Conservation (phyloP, 2,797 vertebrate species). For the Sebastes iracundus region DNA sequence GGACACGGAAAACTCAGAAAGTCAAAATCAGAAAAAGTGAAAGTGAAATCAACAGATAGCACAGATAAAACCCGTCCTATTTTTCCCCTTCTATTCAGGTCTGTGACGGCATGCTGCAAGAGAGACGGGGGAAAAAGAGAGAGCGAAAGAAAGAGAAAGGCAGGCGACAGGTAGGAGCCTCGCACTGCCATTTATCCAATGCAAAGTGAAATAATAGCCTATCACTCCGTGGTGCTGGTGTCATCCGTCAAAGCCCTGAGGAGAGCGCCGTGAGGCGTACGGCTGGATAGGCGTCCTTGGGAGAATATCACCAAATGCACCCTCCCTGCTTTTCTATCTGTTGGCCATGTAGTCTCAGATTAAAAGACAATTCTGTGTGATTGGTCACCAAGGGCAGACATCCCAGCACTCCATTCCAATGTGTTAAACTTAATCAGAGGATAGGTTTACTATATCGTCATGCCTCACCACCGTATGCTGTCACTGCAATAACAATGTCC, state of each 20-base stretch:
- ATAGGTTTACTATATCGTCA: conserved; percentile 32
- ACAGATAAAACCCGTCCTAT: conserved; percentile 33
- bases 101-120: conserved; percentile 16
- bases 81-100: conserved; percentile 31
- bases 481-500: conserved; percentile 17
- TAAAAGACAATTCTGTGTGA: conserved; percentile 70
- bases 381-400: conserved; percentile 65
- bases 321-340: conserved; percentile 11
- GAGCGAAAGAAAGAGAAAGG: conserved; percentile 44
- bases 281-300: conserved; percentile 75
- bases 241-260: conserved; percentile 83
- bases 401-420: conserved; percentile 15
- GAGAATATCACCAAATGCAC: conserved; percentile 56
- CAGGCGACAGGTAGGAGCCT: conserved; percentile 69
- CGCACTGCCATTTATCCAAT: conserved; percentile 82
- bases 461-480: not conserved
- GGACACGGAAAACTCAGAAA: conserved; percentile 9
- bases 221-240: conserved; percentile 77
- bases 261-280: conserved; percentile 57
- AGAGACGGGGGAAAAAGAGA: conserved; percentile 4
- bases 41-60: conserved; percentile 53
- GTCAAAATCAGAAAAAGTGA: conserved; percentile 28
- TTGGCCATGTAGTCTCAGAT: conserved; percentile 54
- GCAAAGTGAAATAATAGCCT: conserved; percentile 88
- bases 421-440: conserved; percentile 62